These are phyloP conservation scores for Zaprionus bogoriensis DNA, from an alignment of 2,888 invertebrate genomes.

Conservation along the genomic window DNA sequence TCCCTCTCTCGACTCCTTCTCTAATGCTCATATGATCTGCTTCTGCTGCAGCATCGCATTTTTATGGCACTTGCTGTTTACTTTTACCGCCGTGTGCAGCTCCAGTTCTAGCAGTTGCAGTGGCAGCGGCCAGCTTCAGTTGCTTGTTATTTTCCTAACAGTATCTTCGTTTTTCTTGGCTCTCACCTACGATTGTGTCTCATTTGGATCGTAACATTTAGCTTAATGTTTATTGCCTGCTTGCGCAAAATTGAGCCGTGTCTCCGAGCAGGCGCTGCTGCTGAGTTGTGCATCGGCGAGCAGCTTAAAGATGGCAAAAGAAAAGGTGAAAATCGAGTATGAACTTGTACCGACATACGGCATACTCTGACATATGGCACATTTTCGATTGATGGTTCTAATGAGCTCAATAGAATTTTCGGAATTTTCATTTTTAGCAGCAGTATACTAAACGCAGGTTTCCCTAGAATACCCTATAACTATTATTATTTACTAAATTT, in stretches of 20 bases:
- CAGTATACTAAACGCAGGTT: no score
- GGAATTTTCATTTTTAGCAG: no score
- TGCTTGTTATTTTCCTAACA: slow-evolving; percentile 44
- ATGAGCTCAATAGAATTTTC: no score
- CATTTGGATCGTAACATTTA: slow-evolving; percentile 72
- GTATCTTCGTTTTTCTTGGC: slow-evolving; percentile 18
- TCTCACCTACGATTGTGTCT: slow-evolving; percentile 47
- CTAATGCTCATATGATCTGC: slow-evolving; percentile 67
- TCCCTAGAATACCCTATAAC: no score
- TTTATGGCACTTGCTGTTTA: slow-evolving; percentile 69
- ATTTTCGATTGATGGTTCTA: no score
- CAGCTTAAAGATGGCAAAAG: neutral
- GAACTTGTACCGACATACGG: no score
- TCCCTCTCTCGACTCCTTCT: slow-evolving; percentile 20
- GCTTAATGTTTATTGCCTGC: slow-evolving; percentile 60
- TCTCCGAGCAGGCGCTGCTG: neutral
- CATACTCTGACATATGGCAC: no score
- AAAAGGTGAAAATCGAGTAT: neutral
- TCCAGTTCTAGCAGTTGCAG: slow-evolving; percentile 31
- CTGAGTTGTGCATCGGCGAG: neutral
- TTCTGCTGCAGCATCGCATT: slow-evolving; percentile 43
- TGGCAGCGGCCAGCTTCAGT: no score
- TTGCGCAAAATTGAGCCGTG: slow-evolving; percentile 44
- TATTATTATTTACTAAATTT: no score
- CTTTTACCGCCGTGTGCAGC: slow-evolving; percentile 36